phyloP scores from a whole-genome alignment of 2,113 vertebrate species.

The Capra hircus region DNA sequence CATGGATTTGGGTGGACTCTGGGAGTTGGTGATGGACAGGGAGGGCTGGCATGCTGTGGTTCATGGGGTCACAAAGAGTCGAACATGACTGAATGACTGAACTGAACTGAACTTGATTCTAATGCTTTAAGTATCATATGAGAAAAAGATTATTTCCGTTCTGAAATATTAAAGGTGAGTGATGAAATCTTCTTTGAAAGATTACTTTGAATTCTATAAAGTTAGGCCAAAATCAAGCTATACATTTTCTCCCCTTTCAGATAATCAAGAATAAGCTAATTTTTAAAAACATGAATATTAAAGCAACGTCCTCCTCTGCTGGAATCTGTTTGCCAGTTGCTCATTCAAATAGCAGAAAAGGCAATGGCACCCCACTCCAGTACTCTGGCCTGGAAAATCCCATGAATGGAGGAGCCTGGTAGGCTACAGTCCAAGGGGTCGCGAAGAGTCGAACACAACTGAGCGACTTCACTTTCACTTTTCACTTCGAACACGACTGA shows the following conservation, averaged over 20 bases:
- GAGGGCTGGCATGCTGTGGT: too few species aligned
- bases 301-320: neutral
- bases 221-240: neutral
- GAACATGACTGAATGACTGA: too few species aligned
- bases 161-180: neutral
- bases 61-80: too few species aligned
- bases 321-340: neutral
- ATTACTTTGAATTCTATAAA: neutral
- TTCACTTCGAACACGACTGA: too few species aligned
- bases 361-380: too few species aligned
- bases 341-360: neutral
- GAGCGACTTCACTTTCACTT: too few species aligned
- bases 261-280: neutral
- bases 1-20: too few species aligned
- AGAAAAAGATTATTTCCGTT: neutral
- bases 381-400: too few species aligned
- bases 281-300: neutral
- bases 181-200: neutral
- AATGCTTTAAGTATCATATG: neutral
- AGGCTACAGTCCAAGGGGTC: too few species aligned
- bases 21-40: too few species aligned
- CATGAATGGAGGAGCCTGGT: too few species aligned
- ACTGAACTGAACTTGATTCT: neutral
- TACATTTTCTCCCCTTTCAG: neutral
- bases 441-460: too few species aligned